Base-by-base conservation (phyloP, 2,888 invertebrate species). In the Conomelus anceps region DNA sequence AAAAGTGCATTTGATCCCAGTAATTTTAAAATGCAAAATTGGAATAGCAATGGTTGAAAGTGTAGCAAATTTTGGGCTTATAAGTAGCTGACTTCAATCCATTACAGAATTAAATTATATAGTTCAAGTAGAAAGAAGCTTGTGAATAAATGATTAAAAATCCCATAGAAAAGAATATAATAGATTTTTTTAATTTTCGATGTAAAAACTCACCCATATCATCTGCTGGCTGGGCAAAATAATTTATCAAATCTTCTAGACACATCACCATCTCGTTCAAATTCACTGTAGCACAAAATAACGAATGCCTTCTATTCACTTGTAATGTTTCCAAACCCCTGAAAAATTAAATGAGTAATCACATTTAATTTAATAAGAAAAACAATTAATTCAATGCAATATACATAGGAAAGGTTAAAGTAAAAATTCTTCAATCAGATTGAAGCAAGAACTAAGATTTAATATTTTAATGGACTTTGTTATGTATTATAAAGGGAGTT, bases 261-360 rank as follows among this genome's bases (percentile, higher is more conserved):
- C 99, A 98, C 97, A 99, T 99, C 88, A 99, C 98, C 97, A 99
- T 99, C 94, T 99, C 99, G 90, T 96, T 97, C 22, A 99, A 95
- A 93, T 99, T 99, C 1, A 99, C 97, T n/a, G 96, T 95, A 91
- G 96, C 96, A 93, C 98, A 98, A 93, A 98, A 98, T 94, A 97
- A 94, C 1, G 97, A 97, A 92, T 97, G 97, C 26, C 98, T 95
- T 89, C 98, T 94, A 93, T 97, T 97, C 92, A 96, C 95, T 94
- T 98, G 98, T 86, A 99, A 94, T 0, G 97, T 97, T 94, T 99
- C 99, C 92, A 99, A 95, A 90, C 99, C 99, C 93, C 99, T 99
- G 94, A 91, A 95, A 94, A 91, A 88, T 90, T 89, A 90, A 89
- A 26, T 4, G n/a, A 85, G 84, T 4, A 22, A 84, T 7, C 4